Evolutionary conservation across 2,113 vertebrate genomes (phyloP), one percentile per base, ranked within the genome.

Genomic region (Ceratotherium simum): DNA sequence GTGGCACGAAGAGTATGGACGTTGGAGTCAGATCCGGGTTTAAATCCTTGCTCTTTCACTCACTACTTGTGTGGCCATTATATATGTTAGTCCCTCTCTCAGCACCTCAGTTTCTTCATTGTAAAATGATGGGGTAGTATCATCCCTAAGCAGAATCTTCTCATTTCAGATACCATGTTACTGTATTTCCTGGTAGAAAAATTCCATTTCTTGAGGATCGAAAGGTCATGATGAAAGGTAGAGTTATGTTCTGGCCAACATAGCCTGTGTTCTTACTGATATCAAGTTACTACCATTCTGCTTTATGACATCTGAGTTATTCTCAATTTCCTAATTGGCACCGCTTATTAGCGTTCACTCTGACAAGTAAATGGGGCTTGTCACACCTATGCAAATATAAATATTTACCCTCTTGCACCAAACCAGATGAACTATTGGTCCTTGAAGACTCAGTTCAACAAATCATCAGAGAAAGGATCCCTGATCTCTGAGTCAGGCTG

Each of bases 161-260:
- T 96, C 51, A 80, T 90, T 90, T 94, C 56, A 89, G 80, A 96
- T 83, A 75, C 10, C 20, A 62, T 60, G 16, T 33, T 96, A 88
- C 25, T 93, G 4, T 76, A 81, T 51, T 96, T 62, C 6, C 46
- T 79, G 29, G 46, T 46, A 31, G 62, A 78, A 81, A 89, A 95
- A 33, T 14, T 75, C 29, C 10, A 12, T 96, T 94, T 91, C 21
- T 81, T 73, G 80, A 92, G 80, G 31, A 86, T 81, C 39, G 54
- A 76, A 94, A 91, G 29, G 20, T 80, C 33, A 64, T 33, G 54
- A 92, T 65, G 48, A 96, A 91, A 90, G 42, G 23, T 21, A 25
- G 33, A 95, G 23, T 85, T 65, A 56, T 79, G 12, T 78, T 97
- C 39, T 97, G 85, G 78, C 20, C n/a, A 56, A 31, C 81, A 46